Evolutionary conservation across 2,113 vertebrate species (phyloP), one percentile per base, ranked within the genome.

Genomic region (Bostrychus sinensis): DNA sequence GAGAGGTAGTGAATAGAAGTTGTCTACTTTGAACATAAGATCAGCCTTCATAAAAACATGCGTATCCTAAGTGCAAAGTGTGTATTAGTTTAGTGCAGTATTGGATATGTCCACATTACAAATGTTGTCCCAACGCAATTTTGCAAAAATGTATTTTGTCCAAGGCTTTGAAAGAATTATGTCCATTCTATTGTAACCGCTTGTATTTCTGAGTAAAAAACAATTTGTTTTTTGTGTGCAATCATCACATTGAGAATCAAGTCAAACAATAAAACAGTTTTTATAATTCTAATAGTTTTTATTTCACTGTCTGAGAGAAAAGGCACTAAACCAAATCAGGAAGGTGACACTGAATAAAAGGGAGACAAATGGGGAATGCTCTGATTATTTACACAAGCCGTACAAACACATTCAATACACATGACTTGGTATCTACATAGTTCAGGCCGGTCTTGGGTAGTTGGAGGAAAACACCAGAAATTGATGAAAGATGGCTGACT

Each of bases 271-370:
- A 26, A 34, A 0, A 5, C 3, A 9, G 23, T 23, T 58, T 87
- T 66, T 71, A 86, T 88, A 92, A 85, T 90, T 92, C 88, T 86
- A 63, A 90, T 85, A 77, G 84, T 89, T 91, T 85, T 90, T 92
- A 90, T 91, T 93, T 92, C 85, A 83, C 87, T 85, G 80, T 89
- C 85, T 78, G 86, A 90, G 89, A 91, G 89, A 92, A 91, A 93
- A 93, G 92, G 92, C 92, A 93, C 92, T 91, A 86, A 92, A 93
- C 86, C 87, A 92, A 92, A 91, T 78, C 41, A 56, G 77, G 73
- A 84, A 82, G 84, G 82, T 77, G 65, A 83, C 80, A 65, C 2
- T 72, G 56, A 80, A 59, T 26, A 43, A 60, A 36, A 20, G 32
- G 42, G 36, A 46, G 46, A 56, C 20, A 66, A 19, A 10, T 14